Percentiles rank a stretch among this genome's conserved stretches.
Evolutionary conservation across 2,113 vertebrate species (phyloP).

Genomic region (Ochotona curzoniae): DNA sequence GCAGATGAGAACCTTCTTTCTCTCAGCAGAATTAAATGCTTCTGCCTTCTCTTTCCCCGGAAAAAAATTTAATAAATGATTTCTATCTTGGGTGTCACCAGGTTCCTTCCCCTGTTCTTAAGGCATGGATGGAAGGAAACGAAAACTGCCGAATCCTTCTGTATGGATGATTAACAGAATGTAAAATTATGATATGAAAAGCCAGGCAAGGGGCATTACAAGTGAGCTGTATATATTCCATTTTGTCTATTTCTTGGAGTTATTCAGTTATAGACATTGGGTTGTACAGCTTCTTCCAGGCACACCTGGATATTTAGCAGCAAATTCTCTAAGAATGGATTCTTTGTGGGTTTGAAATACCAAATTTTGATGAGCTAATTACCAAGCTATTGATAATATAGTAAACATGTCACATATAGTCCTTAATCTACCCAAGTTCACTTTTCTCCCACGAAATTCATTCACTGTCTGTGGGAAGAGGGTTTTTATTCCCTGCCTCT

Average conservation of each 20-base stretch:
- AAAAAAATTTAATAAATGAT: background rate
- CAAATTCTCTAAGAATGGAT: background rate
- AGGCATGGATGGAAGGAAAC: background rate
- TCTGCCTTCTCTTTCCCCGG: slow-evolving; percentile 3
- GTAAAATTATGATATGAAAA: background rate
- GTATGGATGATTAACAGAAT: background rate
- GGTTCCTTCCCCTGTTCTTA: background rate
- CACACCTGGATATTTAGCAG: background rate
- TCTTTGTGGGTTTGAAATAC: background rate
- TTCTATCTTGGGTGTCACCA: background rate
- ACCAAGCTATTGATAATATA: background rate
- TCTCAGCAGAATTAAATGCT: background rate
- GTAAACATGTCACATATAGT: background rate
- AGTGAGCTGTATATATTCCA: background rate
- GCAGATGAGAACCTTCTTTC: background rate
- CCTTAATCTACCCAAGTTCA: background rate
- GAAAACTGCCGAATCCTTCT: background rate
- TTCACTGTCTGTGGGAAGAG: background rate
- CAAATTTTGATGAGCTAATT: background rate
- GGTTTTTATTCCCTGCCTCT: background rate
- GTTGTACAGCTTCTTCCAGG: background rate
- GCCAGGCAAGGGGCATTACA: background rate
- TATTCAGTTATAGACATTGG: background rate
- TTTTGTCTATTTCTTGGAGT: background rate
- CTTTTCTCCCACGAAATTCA: background rate